Percentiles rank a stretch among this genome's conserved stretches.
These are phyloP conservation scores for Hafferia zeledoni DNA, from an alignment of 2,797 vertebrate genomes.

Conservation along the genomic window DNA sequence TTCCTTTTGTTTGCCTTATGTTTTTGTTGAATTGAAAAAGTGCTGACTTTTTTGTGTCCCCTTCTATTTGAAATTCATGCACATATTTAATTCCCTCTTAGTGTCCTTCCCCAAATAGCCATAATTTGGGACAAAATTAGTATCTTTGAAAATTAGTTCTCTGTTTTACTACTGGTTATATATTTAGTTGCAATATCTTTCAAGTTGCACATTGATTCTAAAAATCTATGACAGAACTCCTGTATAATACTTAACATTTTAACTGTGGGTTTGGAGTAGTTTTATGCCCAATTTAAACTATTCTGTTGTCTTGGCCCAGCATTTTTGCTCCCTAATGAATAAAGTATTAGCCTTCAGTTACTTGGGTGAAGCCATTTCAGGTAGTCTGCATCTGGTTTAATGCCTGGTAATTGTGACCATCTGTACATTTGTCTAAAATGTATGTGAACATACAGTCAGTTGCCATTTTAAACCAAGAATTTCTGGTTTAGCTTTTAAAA, in stretches of 20 bases:
- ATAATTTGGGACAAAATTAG: background rate
- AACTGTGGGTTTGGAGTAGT: background rate
- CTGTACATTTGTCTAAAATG: constrained; percentile 59
- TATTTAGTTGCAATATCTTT: background rate
- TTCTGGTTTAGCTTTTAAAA: constrained; percentile 17
- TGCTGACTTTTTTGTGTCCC: background rate
- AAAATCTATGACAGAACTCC: background rate
- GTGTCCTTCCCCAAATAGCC: background rate
- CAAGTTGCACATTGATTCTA: background rate
- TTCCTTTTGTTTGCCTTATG: background rate
- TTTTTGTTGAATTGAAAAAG: constrained; percentile 17
- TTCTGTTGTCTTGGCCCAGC: background rate
- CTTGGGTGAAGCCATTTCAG: constrained; percentile 34
- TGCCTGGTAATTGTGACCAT: constrained; percentile 69
- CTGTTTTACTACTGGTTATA: background rate
- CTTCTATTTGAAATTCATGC: background rate
- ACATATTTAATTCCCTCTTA: background rate
- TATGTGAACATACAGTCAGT: constrained; percentile 47
- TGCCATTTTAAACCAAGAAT: background rate
- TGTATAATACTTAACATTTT: background rate
- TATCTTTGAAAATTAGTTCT: background rate
- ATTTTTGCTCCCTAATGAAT: background rate
- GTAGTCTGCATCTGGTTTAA: constrained; percentile 21
- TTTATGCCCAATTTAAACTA: background rate
- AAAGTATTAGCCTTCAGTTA: constrained; percentile 4